These are phyloP conservation scores for Nephrotoma flavescens DNA, from an alignment of 2,888 invertebrate genomes.

Conservation along the genomic window DNA sequence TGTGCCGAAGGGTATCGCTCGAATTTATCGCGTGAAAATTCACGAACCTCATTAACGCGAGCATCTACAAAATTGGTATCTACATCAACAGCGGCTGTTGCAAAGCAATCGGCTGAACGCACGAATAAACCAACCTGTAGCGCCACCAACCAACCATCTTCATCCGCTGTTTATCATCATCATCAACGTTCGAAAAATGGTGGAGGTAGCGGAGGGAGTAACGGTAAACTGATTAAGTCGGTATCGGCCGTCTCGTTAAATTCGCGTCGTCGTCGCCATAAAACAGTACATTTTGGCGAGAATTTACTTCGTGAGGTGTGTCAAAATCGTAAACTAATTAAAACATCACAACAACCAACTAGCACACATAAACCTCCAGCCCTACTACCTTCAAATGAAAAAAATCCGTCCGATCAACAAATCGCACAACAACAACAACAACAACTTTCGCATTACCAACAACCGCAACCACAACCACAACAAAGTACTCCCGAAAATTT, in stretches of 20 bases:
- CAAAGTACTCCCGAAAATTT: conserved; percentile 19
- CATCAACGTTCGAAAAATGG: conserved; percentile 11
- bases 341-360: conserved; percentile 22
- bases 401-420: conserved; percentile 5
- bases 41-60: conserved; percentile 22
- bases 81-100: background rate
- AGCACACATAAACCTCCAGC: conserved; percentile 18
- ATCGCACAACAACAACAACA: background rate
- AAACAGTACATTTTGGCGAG: conserved; percentile 66
- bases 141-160: background rate
- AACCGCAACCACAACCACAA: conserved; percentile 33
- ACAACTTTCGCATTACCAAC: conserved; percentile 26
- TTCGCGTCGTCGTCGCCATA: conserved; percentile 54
- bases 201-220: conserved; percentile 14
- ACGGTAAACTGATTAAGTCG: conserved; percentile 32
- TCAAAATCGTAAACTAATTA: conserved; percentile 46
- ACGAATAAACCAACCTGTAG: background rate
- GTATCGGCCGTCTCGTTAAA: conserved; percentile 46
- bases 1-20: conserved; percentile 29
- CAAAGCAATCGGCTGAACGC: background rate
- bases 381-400: conserved; percentile 21
- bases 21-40: conserved; percentile 28
- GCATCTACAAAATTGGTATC: conserved; percentile 4
- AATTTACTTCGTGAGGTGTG: conserved; percentile 59
- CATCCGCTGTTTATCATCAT: background rate